Conservation (phyloP, 1,140 invertebrate species). For the Drosophila sturtevanti region DNA sequence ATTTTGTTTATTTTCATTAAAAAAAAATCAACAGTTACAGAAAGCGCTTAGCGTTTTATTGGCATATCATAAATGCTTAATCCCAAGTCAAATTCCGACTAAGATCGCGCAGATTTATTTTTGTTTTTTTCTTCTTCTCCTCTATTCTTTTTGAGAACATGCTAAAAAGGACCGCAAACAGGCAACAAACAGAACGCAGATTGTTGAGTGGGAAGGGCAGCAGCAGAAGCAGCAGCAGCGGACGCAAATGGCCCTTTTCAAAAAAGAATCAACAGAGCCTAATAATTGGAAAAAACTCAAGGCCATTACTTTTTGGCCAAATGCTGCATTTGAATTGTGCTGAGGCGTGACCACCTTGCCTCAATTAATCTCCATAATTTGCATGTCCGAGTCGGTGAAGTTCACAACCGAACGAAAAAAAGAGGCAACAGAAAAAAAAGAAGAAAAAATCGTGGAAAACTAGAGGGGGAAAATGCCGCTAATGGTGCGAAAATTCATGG, state of each 20-base stretch:
- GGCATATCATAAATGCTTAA: constrained; percentile 61
- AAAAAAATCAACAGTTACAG: constrained; percentile 19
- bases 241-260: constrained; percentile 45
- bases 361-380: constrained; percentile 68
- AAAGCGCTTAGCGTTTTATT: constrained; percentile 79
- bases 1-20: constrained; percentile 45
- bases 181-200: constrained; percentile 10
- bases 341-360: constrained; percentile 53
- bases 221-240: constrained; percentile 18
- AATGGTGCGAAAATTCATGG: constrained; percentile 44
- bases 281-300: constrained; percentile 15
- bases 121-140: too few species aligned
- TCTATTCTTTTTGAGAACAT: too few species aligned
- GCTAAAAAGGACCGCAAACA: constrained; percentile 58
- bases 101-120: constrained; percentile 61
- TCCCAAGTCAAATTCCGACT: constrained; percentile 60
- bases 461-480: constrained; percentile 13
- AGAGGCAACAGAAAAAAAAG: neutral
- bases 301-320: constrained; percentile 12
- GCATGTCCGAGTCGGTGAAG: constrained; percentile 47
- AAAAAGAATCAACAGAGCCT: neutral
- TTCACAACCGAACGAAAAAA: constrained; percentile 26
- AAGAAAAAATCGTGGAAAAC: neutral
- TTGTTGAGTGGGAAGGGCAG: neutral
- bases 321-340: neutral